Conservation (phyloP, 2,888 invertebrate genomes). For the Dicyrtomina minuta region DNA sequence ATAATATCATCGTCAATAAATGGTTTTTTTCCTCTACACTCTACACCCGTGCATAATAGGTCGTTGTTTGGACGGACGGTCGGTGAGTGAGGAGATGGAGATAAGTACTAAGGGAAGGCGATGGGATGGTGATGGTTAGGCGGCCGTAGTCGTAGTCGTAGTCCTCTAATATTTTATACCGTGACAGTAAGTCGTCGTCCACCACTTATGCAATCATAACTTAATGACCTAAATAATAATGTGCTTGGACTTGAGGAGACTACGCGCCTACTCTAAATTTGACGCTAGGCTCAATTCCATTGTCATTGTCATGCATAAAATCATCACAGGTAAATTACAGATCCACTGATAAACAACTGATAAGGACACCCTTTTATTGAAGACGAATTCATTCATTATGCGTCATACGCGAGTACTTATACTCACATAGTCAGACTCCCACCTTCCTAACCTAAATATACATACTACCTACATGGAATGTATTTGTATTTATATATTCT, state of each 20-base stretch:
- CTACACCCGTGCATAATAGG: neutral
- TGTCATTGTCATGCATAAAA: neutral
- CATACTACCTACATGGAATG: too few relatives aligned
- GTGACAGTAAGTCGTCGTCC: neutral
- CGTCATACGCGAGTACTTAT: too few relatives aligned
- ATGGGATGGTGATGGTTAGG: neutral
- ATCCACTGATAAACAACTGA: too few relatives aligned
- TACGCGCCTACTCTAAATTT: neutral
- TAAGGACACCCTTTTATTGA: too few relatives aligned
- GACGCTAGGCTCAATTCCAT: neutral
- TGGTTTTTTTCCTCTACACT: too few relatives aligned
- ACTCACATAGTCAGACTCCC: too few relatives aligned
- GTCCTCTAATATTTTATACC: too few relatives aligned
- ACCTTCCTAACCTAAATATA: too few relatives aligned
- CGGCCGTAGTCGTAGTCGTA: too few relatives aligned
- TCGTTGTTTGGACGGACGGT: neutral
- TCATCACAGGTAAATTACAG: neutral
- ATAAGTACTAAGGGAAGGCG: neutral
- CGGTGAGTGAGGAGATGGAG: neutral
- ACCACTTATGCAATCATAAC: slow-evolving; percentile 16
- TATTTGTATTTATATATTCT: too few relatives aligned
- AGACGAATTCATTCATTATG: too few relatives aligned
- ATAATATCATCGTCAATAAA: too few relatives aligned
- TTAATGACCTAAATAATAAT: slow-evolving; percentile 5
- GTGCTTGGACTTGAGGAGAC: neutral